phyloP scores from a whole-genome alignment of 2,113 vertebrate species.

The Myrmecophaga tridactyla region DNA sequence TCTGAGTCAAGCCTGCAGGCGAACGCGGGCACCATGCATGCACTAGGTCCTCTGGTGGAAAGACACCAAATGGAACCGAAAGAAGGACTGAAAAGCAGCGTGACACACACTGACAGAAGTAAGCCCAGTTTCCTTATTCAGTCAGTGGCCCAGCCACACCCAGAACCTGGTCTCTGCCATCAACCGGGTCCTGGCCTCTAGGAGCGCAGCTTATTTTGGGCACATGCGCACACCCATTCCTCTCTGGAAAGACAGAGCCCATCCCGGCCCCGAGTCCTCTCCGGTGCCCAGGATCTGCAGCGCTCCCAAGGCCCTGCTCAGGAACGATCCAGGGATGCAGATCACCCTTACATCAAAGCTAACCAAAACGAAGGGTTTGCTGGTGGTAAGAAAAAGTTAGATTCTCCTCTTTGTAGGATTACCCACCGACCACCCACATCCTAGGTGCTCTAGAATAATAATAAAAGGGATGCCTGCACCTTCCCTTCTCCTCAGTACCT shows the following conservation, averaged over 20 bases:
- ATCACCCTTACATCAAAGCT: neutral
- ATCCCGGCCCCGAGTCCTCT: neutral
- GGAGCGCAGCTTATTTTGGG: neutral
- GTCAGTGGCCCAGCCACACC: neutral
- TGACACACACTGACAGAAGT: neutral
- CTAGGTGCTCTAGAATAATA: neutral
- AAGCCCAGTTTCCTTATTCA: neutral
- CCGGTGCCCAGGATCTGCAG: neutral
- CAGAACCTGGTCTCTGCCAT: neutral
- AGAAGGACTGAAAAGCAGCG: neutral
- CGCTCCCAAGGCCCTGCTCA: neutral
- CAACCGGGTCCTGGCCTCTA: neutral
- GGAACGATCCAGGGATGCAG: neutral
- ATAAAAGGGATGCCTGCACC: neutral
- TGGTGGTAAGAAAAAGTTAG: neutral
- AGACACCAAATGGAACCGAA: neutral
- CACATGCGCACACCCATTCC: neutral
- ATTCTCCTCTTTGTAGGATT: neutral
- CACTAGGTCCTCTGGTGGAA: neutral
- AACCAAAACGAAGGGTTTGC: neutral
- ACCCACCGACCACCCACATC: neutral
- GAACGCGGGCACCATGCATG: neutral
- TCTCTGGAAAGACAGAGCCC: neutral
- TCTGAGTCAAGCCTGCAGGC: neutral
- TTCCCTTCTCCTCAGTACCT: constrained; percentile 34